Conservation (phyloP, 2,888 invertebrate species). For the Andrena haemorrhoa region DNA sequence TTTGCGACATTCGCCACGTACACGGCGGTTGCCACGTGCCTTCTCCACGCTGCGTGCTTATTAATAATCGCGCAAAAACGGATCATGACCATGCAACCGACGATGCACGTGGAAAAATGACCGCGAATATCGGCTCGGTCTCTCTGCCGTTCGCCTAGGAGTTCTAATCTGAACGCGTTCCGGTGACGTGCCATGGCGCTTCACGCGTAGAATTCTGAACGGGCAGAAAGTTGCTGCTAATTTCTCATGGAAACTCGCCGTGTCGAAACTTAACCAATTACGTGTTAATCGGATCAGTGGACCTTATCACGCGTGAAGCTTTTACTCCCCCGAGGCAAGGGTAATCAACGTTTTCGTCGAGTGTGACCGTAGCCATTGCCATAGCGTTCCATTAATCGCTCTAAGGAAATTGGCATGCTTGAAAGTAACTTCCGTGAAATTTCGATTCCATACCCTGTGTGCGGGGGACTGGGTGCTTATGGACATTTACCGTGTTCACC, state of each 20-base stretch:
- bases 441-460: not conserved
- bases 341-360: slow-evolving; percentile 32
- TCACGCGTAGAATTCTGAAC: slow-evolving; percentile 37
- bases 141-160: not conserved
- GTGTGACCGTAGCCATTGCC: not conserved
- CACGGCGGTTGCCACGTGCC: slow-evolving; percentile 33
- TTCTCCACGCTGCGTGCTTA: slow-evolving; percentile 25
- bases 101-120: not conserved
- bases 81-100: slow-evolving; percentile 5
- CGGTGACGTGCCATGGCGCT: not conserved
- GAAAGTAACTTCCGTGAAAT: not conserved
- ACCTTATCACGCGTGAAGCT: slow-evolving; percentile 53
- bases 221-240: slow-evolving; percentile 44
- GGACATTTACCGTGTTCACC: not conserved
- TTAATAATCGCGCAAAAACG: slow-evolving; percentile 16
- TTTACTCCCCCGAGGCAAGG: slow-evolving; percentile 30
- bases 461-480: not conserved
- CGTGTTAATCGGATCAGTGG: slow-evolving; percentile 58
- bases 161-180: slow-evolving; percentile 1
- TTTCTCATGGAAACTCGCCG: slow-evolving; percentile 51
- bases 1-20: slow-evolving; percentile 21
- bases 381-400: not conserved
- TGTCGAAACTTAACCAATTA: slow-evolving; percentile 63
- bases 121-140: not conserved
- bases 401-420: not conserved